Evolutionary conservation across 1,140 invertebrate species (phyloP).

Genomic region (Papilio glaucus): DNA sequence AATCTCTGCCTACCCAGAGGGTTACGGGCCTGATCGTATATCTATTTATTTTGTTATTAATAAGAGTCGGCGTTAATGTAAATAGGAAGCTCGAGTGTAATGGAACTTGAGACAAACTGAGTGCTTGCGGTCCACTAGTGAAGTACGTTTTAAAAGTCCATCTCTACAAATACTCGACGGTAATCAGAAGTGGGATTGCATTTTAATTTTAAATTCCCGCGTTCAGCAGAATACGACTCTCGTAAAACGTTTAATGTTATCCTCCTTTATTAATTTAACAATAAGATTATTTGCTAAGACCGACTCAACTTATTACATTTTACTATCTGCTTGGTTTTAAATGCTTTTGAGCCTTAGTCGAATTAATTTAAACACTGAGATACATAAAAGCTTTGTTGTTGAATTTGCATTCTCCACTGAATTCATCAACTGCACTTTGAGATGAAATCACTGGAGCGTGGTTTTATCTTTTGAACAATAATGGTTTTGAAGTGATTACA

Average conservation of each 20-base stretch:
- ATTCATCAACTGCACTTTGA: conserved; percentile 8
- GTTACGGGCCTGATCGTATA: no score
- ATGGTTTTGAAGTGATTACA: conserved; percentile 2
- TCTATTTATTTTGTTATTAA: no score
- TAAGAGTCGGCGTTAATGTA: no score
- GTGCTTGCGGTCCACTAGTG: no score
- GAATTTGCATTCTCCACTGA: not conserved
- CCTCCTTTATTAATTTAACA: conserved; percentile 13
- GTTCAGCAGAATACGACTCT: not conserved
- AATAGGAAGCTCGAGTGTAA: not conserved
- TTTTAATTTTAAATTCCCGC: conserved; percentile 5
- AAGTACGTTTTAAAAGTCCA: not conserved
- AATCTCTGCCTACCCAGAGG: no score
- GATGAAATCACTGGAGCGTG: not conserved
- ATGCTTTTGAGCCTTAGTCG: not conserved
- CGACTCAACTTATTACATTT: conserved; percentile 5
- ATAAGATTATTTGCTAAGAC: conserved; percentile 7
- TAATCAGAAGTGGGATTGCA: not conserved
- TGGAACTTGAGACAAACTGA: not conserved
- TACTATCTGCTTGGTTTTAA: not conserved
- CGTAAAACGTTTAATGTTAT: conserved; percentile 2
- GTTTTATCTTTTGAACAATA: not conserved
- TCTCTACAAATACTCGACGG: not conserved
- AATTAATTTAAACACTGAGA: conserved; percentile 16
- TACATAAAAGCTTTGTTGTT: not conserved